These are phyloP conservation scores for Coenonympha arcania DNA, from an alignment of 2,888 invertebrate species.

Conservation along the genomic window DNA sequence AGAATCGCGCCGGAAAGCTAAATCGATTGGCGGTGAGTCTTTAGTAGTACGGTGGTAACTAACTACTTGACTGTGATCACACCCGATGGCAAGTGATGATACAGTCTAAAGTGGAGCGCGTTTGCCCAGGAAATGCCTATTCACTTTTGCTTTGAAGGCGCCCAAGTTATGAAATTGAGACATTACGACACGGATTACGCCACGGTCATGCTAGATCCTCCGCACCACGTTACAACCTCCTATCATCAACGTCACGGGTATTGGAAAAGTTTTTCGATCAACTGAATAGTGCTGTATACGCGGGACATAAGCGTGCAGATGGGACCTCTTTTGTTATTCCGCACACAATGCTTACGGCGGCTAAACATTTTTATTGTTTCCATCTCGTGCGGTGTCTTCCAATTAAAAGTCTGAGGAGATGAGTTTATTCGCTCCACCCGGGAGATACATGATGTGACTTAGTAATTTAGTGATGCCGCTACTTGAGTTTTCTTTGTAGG, in stretches of 20 bases:
- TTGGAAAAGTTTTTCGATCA: constrained; percentile 63
- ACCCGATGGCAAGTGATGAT: no score
- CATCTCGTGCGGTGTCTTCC: constrained; percentile 28
- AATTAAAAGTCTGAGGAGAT: constrained; percentile 25
- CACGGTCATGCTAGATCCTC: no score
- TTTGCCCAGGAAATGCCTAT: no score
- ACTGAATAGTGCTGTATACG: constrained; percentile 58
- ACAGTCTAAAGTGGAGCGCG: no score
- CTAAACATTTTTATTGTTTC: constrained; percentile 51
- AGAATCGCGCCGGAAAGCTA: no score
- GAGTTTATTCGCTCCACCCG: constrained; percentile 18
- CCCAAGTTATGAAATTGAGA: no score
- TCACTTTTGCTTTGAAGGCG: no score
- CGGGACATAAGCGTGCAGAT: constrained; percentile 59
- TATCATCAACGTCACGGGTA: constrained; percentile 57
- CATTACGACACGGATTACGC: no score
- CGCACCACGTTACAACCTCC: constrained; percentile 49
- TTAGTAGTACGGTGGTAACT: no score
- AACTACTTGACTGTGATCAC: no score
- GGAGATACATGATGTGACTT: constrained; percentile 13
- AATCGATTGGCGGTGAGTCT: no score
- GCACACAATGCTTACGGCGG: constrained; percentile 49
- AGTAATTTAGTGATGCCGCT: background rate
- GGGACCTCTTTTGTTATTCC: constrained; percentile 56
- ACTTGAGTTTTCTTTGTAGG: background rate